Base-by-base conservation (phyloP, 2,797 vertebrate species). In the Leptatherina wallacei region DNA sequence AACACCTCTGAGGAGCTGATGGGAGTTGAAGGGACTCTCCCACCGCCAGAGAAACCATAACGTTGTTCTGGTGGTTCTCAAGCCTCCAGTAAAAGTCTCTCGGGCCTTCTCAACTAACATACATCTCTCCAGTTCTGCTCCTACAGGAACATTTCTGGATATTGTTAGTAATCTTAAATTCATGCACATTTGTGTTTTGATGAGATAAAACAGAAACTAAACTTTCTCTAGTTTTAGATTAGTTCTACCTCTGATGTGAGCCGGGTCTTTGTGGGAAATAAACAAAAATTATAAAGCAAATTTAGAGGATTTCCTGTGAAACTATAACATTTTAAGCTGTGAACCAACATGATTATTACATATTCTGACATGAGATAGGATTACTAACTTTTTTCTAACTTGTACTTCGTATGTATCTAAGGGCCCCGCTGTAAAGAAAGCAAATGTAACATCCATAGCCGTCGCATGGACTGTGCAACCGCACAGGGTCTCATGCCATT, bases 31-130 rank as follows among this genome's bases (percentile, higher is more conserved):
- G 22, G 2, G 2, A 59, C 40, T 11, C 29, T 69, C 68, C 65
- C 44, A 35, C 58, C n/a, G 47, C n/a, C 33, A 40, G 42, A 61
- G 29, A 65, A 54, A 79, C n/a, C 24, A 18, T 8, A 65, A 30
- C 3, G 27, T 44, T 27, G 65, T 61, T 74, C 72, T 71, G 75
- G 40, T 38, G 44, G 59, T 44, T 69, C 30, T 60, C 58, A 67
- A 35, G 20, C 35, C 32, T 68, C 24, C 51, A 68, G 24, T n/a
- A 47, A 59, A 71, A 59, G 47, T 16, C 60, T 69, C 33, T 10
- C 11, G 57, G 51, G 49, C 11, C 22, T 74, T 75, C 61, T 61
- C 22, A 40, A 0, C 69, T 67, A 54, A 35, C 57, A 47, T 20
- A 44, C 35, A 54, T 29, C 24, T 54, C 12, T 14, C 11, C 24